Evolutionary conservation across 2,113 vertebrate species (phyloP), one percentile per base, ranked within the genome.

Genomic region (Hemiprocne comata): DNA sequence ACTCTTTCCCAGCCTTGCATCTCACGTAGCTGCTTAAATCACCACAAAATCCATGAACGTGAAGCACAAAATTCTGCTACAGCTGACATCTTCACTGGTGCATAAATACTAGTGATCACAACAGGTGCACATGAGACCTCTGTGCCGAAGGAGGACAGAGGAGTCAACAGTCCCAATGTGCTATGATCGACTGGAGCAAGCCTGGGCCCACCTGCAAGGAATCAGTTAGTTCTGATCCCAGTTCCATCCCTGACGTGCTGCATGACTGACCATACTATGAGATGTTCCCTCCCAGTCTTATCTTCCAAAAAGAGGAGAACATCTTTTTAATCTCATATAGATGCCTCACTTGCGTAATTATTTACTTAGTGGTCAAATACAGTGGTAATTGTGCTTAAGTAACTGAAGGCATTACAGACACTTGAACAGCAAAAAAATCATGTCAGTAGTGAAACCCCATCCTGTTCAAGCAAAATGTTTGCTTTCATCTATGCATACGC

Each of bases 291-390:
- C 44, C 14, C 8, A 67, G 51, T 60, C 33, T 87, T 50, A 65
- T 62, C 70, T 87, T 91, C 85, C 21, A 6, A 20, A 85, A 6
- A 93, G 29, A 85, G 1, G 2, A 10, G 38, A 93, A 75, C 17
- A 7, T 55, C 46, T 46, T 70, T 92, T 77, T n/a, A 10, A 85
- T 70, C 33, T 80, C 51, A 48, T 33, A 42, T 29, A 57, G 81
- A 83, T 90, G 77, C 31, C 36, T 82, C n/a, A 26, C 34, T 89
- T 53, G 51, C 42, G 36, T 77, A 90, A 90, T 73, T 90, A 88
- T 86, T 94, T 94, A 88, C 75, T 38, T 64, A 51, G 42, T 46
- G 80, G 84, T 95, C 79, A 88, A 92, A 86, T 50, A 36, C 33
- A 48, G 48, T 44, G 26, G 75, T 67, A 87, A 89, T 36, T 75